Conservation (phyloP, 2,888 invertebrate genomes). For the Polyommatus iphigenia region DNA sequence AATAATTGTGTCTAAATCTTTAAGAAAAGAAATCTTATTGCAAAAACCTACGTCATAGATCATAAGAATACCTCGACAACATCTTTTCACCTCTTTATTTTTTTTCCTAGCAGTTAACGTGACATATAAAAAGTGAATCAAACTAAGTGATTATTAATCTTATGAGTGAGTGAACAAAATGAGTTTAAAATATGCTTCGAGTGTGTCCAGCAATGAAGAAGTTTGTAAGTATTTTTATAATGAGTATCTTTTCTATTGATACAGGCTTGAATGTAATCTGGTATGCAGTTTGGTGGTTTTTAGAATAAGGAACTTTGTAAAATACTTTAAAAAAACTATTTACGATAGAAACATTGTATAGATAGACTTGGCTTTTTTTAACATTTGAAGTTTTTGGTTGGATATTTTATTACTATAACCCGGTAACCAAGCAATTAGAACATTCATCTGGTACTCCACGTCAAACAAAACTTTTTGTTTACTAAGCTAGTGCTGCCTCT, state of each 20-base stretch:
- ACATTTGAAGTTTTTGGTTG: too few relatives aligned
- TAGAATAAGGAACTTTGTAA: too few relatives aligned
- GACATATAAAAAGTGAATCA: background rate
- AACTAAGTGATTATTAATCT: background rate
- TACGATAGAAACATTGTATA: too few relatives aligned
- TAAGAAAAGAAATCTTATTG: background rate
- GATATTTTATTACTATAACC: too few relatives aligned
- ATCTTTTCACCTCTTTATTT: background rate
- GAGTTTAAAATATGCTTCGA: constrained; percentile 56
- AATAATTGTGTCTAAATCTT: background rate
- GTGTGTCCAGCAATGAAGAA: constrained; percentile 57
- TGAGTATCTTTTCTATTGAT: background rate
- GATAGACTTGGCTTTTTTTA: too few relatives aligned
- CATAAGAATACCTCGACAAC: background rate
- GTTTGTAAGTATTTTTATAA: constrained; percentile 59
- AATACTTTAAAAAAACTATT: too few relatives aligned
- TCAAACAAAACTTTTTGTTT: too few relatives aligned
- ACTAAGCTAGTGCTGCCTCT: too few relatives aligned
- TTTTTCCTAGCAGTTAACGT: background rate
- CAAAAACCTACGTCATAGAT: constrained; percentile 3
- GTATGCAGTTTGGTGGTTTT: too few relatives aligned
- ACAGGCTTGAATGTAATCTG: too few relatives aligned
- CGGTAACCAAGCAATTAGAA: too few relatives aligned
- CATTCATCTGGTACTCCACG: too few relatives aligned
- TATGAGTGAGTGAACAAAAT: constrained; percentile 45